Conservation (phyloP, 2,113 vertebrate species). For the Centropus unirufus region DNA sequence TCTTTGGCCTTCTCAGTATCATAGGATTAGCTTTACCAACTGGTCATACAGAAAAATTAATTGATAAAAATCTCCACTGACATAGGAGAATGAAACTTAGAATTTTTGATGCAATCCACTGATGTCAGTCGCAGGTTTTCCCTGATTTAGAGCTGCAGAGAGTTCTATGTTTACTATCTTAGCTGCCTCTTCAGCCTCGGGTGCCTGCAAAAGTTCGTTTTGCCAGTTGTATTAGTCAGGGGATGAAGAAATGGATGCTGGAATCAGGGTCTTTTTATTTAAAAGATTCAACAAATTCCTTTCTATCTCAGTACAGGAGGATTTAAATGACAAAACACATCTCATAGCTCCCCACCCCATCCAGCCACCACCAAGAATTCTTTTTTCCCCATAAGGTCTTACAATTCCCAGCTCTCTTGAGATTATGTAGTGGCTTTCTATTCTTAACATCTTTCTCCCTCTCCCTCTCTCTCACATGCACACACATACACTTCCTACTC, state of each 20-base stretch:
- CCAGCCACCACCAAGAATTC: neutral
- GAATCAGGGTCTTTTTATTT: neutral
- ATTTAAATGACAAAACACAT: neutral
- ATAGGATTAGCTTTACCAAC: neutral
- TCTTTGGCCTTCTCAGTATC: neutral
- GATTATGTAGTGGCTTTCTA: slow-evolving; percentile 52
- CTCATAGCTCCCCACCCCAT: neutral
- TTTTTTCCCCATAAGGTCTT: neutral
- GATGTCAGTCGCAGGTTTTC: neutral
- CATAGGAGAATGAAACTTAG: neutral
- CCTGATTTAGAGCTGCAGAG: neutral
- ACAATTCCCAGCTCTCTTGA: slow-evolving; percentile 20
- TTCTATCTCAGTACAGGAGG: neutral
- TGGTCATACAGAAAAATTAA: neutral
- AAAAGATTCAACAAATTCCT: neutral
- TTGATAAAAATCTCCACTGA: neutral
- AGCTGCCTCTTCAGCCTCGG: neutral
- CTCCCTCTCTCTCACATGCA: neutral
- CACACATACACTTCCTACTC: slow-evolving; percentile 55
- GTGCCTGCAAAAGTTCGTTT: neutral
- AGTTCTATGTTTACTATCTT: neutral
- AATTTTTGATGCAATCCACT: neutral
- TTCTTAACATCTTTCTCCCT: slow-evolving; percentile 40
- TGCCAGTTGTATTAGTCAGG: neutral
- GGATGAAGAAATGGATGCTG: neutral